phyloP scores from a whole-genome alignment of 2,888 invertebrate species.

The Cephus pulcher region DNA sequence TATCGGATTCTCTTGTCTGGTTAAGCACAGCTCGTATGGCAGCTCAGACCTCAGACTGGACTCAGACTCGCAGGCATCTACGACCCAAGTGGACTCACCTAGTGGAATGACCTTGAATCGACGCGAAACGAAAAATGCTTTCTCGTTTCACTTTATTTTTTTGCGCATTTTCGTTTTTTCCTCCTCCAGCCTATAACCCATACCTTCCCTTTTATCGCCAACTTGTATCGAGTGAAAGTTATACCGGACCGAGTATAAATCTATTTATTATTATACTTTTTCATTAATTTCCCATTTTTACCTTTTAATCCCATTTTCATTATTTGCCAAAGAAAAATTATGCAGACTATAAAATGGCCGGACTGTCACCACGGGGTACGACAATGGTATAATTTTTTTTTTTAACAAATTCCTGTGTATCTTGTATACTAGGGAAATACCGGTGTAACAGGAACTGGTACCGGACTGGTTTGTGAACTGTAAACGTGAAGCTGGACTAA shows the following conservation, averaged over 20 bases:
- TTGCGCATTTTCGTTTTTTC: neutral
- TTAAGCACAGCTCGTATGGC: neutral
- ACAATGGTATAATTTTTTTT: neutral
- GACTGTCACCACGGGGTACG: neutral
- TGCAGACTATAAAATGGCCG: neutral
- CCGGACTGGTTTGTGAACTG: neutral
- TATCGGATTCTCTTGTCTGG: slow-evolving; percentile 1
- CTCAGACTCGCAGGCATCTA: neutral
- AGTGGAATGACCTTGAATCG: neutral
- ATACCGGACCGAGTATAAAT: neutral
- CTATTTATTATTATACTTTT: neutral
- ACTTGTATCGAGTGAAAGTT: neutral
- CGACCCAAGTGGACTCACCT: neutral
- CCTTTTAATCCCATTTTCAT: neutral
- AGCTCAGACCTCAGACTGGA: neutral
- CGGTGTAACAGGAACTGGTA: neutral
- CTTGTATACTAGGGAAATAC: neutral
- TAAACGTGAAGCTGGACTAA: neutral
- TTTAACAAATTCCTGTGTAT: neutral
- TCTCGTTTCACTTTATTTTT: neutral
- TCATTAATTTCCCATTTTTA: neutral
- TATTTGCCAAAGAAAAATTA: neutral
- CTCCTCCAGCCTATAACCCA: neutral
- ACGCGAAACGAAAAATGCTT: neutral
- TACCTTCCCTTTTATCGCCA: neutral